Percentiles rank a stretch among this genome's conserved stretches.
phyloP scores from a whole-genome alignment of 2,797 vertebrate species.

The Sparidentex hasta region DNA sequence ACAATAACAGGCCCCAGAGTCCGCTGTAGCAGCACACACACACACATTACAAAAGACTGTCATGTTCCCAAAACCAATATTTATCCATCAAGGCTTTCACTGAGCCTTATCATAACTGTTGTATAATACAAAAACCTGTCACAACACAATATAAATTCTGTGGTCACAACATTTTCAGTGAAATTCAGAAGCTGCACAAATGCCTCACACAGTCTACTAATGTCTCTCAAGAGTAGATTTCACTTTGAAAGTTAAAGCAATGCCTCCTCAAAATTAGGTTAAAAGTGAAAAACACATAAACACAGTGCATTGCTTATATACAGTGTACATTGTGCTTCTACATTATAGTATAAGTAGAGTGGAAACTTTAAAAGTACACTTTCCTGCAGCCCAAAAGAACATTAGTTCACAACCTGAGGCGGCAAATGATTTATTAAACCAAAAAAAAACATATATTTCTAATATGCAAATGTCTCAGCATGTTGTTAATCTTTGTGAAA shows the following conservation, averaged over 20 bases:
- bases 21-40: constrained; percentile 6
- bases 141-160: not conserved
- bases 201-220: not conserved
- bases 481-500: constrained; percentile 65
- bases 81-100: constrained; percentile 25
- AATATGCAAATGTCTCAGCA: constrained; percentile 59
- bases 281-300: not conserved
- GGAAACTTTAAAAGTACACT: constrained; percentile 41
- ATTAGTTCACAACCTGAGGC: constrained; percentile 40
- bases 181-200: not conserved
- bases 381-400: constrained; percentile 4
- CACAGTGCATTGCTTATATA: fast-evolving
- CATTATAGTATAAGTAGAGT: constrained; percentile 1
- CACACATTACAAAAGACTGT: constrained; percentile 11
- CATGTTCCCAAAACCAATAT: constrained; percentile 39
- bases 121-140: constrained; percentile 10
- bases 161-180: not conserved
- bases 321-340: not conserved
- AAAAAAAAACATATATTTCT: constrained; percentile 47
- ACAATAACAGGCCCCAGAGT: constrained; percentile 46
- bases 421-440: constrained; percentile 59
- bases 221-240: not conserved
- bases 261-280: not conserved
- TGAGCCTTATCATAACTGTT: constrained; percentile 21
- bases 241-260: not conserved